Conservation (phyloP, 2,888 invertebrate genomes). For the Rhopalosiphum nymphaeae region DNA sequence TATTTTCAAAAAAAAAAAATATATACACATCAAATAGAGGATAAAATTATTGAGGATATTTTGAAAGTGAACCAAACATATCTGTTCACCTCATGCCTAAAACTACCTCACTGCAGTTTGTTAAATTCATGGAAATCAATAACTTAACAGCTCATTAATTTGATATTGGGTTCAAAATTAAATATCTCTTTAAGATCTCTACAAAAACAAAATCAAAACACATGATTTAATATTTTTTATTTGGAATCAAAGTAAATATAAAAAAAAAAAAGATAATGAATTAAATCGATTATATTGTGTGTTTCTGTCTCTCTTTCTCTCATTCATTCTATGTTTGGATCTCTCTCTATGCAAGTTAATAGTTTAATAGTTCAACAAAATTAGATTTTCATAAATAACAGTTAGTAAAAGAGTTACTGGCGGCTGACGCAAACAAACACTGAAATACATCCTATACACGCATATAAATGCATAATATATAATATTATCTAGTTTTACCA, state of each 20-base stretch:
- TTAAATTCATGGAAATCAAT: background rate
- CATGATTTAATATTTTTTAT: background rate
- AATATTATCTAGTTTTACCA: background rate
- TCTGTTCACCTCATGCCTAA: background rate
- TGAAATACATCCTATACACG: background rate
- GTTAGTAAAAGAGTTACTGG: background rate
- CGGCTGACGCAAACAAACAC: background rate
- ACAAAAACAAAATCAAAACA: background rate
- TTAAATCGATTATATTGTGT: background rate
- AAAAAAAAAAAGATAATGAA: background rate
- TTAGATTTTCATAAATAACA: background rate
- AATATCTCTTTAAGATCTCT: background rate
- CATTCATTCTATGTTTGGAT: too few species aligned
- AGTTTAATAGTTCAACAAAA: background rate
- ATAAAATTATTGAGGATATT: too few species aligned
- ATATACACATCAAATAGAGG: too few species aligned
- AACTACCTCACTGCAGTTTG: background rate
- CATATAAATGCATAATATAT: background rate
- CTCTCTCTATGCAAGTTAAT: background rate
- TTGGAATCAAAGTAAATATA: background rate
- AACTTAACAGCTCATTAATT: background rate
- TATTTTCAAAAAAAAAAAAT: too few species aligned
- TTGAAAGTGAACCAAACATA: too few species aligned
- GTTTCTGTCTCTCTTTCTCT: too few species aligned
- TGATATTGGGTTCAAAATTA: background rate